Evolutionary conservation across 2,797 vertebrate genomes (phyloP), one percentile per base, ranked within the genome.

Genomic region (Cyclura pinguis): DNA sequence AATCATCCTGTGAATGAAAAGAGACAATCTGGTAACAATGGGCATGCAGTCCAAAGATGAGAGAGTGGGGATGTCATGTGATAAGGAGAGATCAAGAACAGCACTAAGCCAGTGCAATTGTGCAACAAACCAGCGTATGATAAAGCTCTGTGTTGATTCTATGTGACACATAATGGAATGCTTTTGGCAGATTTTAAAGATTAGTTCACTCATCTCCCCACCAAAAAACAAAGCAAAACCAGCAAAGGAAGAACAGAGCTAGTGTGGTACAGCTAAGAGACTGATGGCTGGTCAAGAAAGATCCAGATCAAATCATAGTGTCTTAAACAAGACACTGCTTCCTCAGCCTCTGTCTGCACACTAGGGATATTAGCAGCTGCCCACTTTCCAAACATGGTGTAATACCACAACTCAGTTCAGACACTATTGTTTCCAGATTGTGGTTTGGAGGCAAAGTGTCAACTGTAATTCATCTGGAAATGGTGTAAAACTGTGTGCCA

Each of bases 301-400:
- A 20, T 50, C 50, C 27, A 67, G n/a, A 84, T 38, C 22, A 67
- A 78, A 87, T 50, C 5, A 14, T 38, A 32, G 38, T 76, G 24
- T 76, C 88, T 24, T 69, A 55, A 62, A 83, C n/a, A 50, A 85
- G 35, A 18, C 38, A 12, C n/a, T 82, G 13, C 57, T 85, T 89
- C 13, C 35, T n/a, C 16, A 57, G 29, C 13, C 77, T 74, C 83
- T 80, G 32, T 8, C 32, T 35, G 42, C 32, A 80, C n/a, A 69
- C 52, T 32, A n/a, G 32, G 10, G 77, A 52, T 52, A 69, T 52
- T 52, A 88, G n/a, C 24, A 10, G n/a, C 80, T 83, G 57, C n/a
- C 59, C 55, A 80, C n/a, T 85, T 89, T 52, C 50, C 2, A 85
- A 12, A 38, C 52, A 80, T 32, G 27, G 50, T 76, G 27, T 24